phyloP scores from a whole-genome alignment of 2,888 invertebrate species.

The Crepidodera aurea region DNA sequence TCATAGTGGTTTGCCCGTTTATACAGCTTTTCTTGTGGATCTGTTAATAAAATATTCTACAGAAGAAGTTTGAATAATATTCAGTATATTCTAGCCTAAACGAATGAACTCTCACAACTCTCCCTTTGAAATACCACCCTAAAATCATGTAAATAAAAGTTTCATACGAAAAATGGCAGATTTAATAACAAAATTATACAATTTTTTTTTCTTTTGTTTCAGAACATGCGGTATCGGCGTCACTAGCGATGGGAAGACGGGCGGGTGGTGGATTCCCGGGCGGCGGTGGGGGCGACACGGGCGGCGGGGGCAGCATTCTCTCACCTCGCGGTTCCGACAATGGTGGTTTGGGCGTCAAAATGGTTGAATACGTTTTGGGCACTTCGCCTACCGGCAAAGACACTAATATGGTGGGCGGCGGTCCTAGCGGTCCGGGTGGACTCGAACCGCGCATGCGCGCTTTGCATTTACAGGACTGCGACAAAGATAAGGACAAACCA shows the following conservation, averaged over 20 bases:
- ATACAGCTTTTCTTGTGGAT: too few species aligned
- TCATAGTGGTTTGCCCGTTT: too few species aligned
- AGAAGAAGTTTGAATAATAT: too few species aligned
- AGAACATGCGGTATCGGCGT: slow-evolving; percentile 74
- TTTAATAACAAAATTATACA: too few species aligned
- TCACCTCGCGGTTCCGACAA: slow-evolving; percentile 84
- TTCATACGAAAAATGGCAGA: too few species aligned
- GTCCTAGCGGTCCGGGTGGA: slow-evolving; percentile 51
- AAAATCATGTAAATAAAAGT: too few species aligned
- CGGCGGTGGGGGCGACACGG: slow-evolving; percentile 67
- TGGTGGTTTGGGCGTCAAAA: slow-evolving; percentile 93
- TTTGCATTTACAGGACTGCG: slow-evolving; percentile 66
- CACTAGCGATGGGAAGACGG: slow-evolving; percentile 80
- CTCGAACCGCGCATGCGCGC: slow-evolving; percentile 73
- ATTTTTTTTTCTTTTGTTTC: slow-evolving; percentile 43
- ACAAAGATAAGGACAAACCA: slow-evolving; percentile 65
- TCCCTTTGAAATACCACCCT: too few species aligned
- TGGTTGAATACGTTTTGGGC: slow-evolving; percentile 97
- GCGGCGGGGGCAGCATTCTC: slow-evolving; percentile 66
- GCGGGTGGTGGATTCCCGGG: slow-evolving; percentile 66
- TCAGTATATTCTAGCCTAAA: too few species aligned
- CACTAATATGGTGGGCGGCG: slow-evolving; percentile 54
- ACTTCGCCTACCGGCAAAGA: slow-evolving; percentile 87
- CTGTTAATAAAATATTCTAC: too few species aligned
- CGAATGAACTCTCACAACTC: too few species aligned